A percentile compares a stretch with the other conserved stretches of the same genome.
Evolutionary conservation across 2,797 vertebrate species (phyloP).

Genomic region (Manis pentadactyla): DNA sequence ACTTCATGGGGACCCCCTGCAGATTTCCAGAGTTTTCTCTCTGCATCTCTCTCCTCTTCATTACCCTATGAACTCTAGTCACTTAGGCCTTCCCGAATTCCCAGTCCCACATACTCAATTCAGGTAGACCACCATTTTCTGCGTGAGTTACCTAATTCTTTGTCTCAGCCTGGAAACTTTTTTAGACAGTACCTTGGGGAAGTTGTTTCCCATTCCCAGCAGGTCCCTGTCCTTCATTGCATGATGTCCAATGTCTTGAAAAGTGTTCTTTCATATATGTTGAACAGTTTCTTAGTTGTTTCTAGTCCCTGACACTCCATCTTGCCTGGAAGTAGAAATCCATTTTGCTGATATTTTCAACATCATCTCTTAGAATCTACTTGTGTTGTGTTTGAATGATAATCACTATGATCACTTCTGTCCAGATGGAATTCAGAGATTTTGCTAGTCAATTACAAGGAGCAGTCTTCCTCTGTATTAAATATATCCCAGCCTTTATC

Average conservation of each 20-base stretch:
- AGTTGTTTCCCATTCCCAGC: background rate
- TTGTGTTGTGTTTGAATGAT: background rate
- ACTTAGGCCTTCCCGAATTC: background rate
- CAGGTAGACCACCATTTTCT: background rate
- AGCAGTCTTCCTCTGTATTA: background rate
- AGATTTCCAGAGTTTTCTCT: background rate
- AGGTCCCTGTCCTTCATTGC: background rate
- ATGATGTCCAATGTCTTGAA: background rate
- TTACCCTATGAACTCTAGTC: background rate
- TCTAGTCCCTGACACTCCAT: background rate
- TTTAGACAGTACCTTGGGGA: background rate
- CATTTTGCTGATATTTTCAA: constrained; percentile 25
- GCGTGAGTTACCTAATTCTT: background rate
- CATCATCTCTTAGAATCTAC: background rate
- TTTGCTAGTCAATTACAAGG: background rate
- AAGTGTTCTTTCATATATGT: constrained; percentile 29
- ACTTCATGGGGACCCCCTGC: background rate
- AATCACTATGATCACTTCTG: background rate
- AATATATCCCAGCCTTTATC: background rate
- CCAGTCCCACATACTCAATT: background rate
- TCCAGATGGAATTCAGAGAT: background rate
- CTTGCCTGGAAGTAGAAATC: constrained; percentile 24
- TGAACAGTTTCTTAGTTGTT: constrained; percentile 33
- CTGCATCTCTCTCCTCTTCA: background rate
- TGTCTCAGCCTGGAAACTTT: background rate